Evolutionary conservation across 2,113 vertebrate species (phyloP).

Genomic region (Anguilla rostrata): DNA sequence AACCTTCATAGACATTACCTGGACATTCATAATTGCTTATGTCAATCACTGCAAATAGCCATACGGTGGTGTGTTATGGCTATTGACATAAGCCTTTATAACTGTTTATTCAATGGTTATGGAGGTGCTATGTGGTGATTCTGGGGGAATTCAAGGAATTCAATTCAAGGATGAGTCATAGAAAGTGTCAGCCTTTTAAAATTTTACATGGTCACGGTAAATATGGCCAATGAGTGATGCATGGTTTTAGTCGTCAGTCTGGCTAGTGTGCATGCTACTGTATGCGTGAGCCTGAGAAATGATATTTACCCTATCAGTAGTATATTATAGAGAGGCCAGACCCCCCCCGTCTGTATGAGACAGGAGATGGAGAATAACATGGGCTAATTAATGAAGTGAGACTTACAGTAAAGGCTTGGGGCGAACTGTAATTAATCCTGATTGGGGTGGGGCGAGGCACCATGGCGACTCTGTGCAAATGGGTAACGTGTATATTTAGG

Average conservation of each 20-base stretch:
- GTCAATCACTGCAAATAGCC: no score
- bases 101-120: no score
- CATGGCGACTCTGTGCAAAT: not conserved
- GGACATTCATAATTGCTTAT: no score
- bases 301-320: not conserved
- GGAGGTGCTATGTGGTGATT: no score
- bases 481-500: slow-evolving; percentile 13
- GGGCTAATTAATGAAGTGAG: slow-evolving; percentile 13
- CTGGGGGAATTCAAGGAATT: no score
- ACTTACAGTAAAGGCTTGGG: not conserved
- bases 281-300: not conserved
- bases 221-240: not conserved
- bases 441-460: not conserved
- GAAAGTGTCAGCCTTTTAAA: not conserved
- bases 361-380: not conserved
- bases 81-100: no score
- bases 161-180: no score
- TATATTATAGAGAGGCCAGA: not conserved
- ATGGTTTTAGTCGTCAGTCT: no score
- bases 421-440: slow-evolving; percentile 23
- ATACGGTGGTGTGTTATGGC: no score
- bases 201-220: no score
- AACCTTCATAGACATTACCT: no score
- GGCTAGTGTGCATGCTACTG: not conserved
- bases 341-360: not conserved